Conservation (phyloP, 2,113 vertebrate genomes). For the Neofelis nebulosa region DNA sequence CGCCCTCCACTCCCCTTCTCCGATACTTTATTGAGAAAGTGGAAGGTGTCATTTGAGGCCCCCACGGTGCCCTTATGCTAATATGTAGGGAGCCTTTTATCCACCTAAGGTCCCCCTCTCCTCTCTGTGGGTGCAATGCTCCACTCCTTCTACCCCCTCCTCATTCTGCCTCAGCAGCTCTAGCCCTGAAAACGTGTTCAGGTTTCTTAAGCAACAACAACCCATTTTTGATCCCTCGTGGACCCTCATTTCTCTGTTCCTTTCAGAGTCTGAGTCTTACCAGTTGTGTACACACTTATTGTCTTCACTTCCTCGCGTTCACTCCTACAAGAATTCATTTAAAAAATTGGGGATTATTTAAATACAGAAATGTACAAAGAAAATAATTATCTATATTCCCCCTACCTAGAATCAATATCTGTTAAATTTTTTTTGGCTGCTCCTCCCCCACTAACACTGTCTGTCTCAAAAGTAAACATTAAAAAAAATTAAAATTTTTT, state of each 20-base stretch:
- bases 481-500: no score
- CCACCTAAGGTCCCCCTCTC: no score
- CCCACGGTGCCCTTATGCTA: neutral
- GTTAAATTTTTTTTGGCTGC: neutral
- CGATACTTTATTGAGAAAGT: neutral
- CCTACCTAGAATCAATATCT: neutral
- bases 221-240: no score
- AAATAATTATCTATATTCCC: neutral
- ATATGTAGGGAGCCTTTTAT: neutral
- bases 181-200: neutral
- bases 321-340: neutral
- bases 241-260: neutral
- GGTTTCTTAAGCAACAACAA: neutral
- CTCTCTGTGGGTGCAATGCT: neutral
- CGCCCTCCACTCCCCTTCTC: neutral
- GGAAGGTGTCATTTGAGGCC: neutral
- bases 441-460: no score
- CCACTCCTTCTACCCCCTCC: no score
- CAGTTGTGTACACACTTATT: neutral
- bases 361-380: neutral
- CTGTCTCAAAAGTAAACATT: no score
- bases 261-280: neutral
- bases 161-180: neutral
- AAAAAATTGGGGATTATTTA: neutral
- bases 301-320: neutral